Conservation (phyloP, 2,797 vertebrate genomes). For the Sphenodon punctatus region DNA sequence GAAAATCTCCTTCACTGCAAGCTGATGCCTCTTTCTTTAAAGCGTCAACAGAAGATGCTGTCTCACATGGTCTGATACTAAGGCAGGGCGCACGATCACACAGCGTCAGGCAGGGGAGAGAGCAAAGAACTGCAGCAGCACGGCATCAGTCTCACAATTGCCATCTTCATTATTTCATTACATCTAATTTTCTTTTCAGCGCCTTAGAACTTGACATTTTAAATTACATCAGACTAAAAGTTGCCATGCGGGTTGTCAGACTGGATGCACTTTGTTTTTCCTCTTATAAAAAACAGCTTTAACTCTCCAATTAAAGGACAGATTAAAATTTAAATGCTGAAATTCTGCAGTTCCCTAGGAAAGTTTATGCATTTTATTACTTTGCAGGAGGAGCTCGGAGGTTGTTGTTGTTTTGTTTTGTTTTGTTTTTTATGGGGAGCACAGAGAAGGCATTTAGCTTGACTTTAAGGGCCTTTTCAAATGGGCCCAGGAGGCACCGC, state of each 20-base stretch:
- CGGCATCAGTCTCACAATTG: fast-evolving
- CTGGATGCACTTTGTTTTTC: not conserved
- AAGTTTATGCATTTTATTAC: fast-evolving
- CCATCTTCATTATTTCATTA: not conserved
- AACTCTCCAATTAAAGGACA: not conserved
- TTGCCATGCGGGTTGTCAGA: not conserved
- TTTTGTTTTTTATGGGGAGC: not conserved
- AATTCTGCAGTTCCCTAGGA: not conserved
- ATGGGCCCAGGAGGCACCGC: too few species aligned
- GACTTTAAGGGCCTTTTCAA: too few species aligned
- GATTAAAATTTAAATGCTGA: slow-evolving; percentile 32
- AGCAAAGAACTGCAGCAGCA: not conserved
- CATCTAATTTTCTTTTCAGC: not conserved
- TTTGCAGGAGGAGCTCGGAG: fast-evolving
- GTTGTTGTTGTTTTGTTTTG: not conserved
- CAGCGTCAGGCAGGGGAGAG: not conserved
- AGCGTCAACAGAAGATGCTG: not conserved
- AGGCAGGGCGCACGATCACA: too few species aligned
- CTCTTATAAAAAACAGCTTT: slow-evolving; percentile 5
- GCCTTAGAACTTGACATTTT: slow-evolving; percentile 13
- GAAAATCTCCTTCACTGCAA: not conserved
- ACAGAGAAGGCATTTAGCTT: not conserved
- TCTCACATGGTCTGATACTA: not conserved
- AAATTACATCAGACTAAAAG: not conserved
- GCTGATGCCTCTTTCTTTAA: not conserved